These are phyloP conservation scores for Anoplopoma fimbria DNA, from an alignment of 2,113 vertebrate genomes.

Conservation along the genomic window DNA sequence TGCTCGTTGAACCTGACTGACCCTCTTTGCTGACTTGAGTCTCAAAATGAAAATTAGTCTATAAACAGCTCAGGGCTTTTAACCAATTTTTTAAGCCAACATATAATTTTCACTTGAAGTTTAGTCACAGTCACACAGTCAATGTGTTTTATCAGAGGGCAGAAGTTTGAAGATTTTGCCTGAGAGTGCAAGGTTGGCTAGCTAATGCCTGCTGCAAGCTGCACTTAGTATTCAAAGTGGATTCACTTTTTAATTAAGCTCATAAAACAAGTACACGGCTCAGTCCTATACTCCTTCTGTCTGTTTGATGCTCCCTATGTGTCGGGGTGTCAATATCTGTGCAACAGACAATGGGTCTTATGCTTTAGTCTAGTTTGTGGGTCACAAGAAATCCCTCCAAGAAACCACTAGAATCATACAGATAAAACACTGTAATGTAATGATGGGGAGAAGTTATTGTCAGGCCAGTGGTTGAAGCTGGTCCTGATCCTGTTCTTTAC, in stretches of 20 bases:
- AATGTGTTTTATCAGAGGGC: background rate
- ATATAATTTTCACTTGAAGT: background rate
- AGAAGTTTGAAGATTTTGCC: slow-evolving; percentile 4
- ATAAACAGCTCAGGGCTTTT: background rate
- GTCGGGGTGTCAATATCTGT: background rate
- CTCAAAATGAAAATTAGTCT: background rate
- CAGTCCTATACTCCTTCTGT: background rate
- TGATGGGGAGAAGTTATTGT: background rate
- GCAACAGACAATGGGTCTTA: background rate
- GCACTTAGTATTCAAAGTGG: slow-evolving; percentile 4
- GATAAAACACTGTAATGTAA: background rate
- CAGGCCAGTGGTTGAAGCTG: background rate
- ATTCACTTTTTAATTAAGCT: background rate
- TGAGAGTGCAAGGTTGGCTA: background rate
- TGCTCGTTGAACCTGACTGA: background rate
- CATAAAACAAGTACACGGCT: background rate
- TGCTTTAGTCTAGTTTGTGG: background rate
- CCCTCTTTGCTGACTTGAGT: background rate
- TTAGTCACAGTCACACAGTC: slow-evolving; percentile 4
- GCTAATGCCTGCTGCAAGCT: background rate
- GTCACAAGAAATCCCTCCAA: background rate
- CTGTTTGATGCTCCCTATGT: background rate
- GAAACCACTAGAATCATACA: background rate
- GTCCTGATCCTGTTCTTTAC: background rate
- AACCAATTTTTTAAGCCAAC: background rate